Evolutionary conservation across 2,113 vertebrate genomes (phyloP).

Genomic region (Chloroceryle aenea): DNA sequence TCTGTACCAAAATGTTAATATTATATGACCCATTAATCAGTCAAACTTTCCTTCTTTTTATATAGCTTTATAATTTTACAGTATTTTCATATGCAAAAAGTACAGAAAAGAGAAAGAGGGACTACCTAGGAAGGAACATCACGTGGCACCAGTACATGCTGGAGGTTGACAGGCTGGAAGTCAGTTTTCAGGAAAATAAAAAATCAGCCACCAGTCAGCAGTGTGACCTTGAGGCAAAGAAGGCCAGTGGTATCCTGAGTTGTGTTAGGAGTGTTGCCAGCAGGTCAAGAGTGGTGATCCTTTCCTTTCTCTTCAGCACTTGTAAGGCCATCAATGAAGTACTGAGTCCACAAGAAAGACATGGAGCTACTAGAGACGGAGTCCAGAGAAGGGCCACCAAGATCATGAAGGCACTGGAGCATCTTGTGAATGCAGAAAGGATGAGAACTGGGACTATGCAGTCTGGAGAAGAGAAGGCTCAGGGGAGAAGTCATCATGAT

Average conservation of each 20-base stretch:
- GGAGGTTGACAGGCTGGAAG: background rate
- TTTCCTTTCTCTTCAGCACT: background rate
- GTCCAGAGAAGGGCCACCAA: background rate
- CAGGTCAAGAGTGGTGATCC: accelerated
- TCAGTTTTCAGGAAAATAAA: background rate
- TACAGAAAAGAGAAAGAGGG: background rate
- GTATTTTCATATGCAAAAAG: background rate
- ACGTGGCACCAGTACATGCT: background rate
- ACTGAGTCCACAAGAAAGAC: background rate
- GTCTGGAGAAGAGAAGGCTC: background rate
- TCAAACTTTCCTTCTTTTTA: background rate
- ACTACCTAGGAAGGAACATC: background rate
- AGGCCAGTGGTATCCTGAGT: too few species aligned
- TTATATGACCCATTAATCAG: background rate
- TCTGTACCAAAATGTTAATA: background rate
- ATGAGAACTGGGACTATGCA: background rate
- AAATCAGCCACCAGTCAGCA: background rate
- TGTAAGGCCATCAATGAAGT: background rate
- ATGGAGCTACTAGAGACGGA: background rate
- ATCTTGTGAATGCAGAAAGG: background rate
- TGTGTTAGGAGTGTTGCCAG: background rate
- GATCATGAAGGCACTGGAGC: background rate
- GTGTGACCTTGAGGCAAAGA: background rate
- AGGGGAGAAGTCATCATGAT: background rate
- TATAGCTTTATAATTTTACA: background rate